Percentiles rank a stretch among this genome's conserved stretches.
Conservation (phyloP, 2,113 vertebrate species). For the Polypterus bichir region DNA sequence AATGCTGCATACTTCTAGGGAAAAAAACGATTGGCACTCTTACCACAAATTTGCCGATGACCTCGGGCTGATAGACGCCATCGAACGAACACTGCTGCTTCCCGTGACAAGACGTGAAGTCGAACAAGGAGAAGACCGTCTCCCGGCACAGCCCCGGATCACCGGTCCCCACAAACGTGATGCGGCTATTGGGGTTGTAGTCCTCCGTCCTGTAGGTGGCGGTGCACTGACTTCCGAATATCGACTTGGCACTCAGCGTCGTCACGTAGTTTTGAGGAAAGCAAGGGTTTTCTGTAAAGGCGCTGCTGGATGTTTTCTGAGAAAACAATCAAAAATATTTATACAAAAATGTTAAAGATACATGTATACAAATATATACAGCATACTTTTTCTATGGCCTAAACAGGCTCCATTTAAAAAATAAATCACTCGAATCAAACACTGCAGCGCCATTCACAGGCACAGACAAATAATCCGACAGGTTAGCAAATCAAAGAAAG, state of each 20-base stretch:
- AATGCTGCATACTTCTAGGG: no score
- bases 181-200: constrained; percentile 31
- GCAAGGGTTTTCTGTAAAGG: constrained; percentile 61
- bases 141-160: constrained; percentile 50
- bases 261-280: constrained; percentile 48
- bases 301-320: constrained; percentile 26
- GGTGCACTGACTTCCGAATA: constrained; percentile 70
- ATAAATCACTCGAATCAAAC: no score
- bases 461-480: no score
- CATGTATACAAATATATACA: no score
- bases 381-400: no score
- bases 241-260: constrained; percentile 29
- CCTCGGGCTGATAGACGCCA: constrained; percentile 61
- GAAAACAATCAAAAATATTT: not conserved
- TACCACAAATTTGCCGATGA: constrained; percentile 76
- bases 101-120: constrained; percentile 51
- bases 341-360: no score
- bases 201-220: constrained; percentile 31
- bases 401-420: no score
- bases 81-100: constrained; percentile 57
- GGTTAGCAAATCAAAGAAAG: no score
- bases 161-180: constrained; percentile 52
- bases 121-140: constrained; percentile 59
- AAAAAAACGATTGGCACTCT: constrained; percentile 14
- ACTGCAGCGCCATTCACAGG: no score